Evolutionary conservation across 1,140 invertebrate species (phyloP).

Genomic region (Listronotus oregonensis): DNA sequence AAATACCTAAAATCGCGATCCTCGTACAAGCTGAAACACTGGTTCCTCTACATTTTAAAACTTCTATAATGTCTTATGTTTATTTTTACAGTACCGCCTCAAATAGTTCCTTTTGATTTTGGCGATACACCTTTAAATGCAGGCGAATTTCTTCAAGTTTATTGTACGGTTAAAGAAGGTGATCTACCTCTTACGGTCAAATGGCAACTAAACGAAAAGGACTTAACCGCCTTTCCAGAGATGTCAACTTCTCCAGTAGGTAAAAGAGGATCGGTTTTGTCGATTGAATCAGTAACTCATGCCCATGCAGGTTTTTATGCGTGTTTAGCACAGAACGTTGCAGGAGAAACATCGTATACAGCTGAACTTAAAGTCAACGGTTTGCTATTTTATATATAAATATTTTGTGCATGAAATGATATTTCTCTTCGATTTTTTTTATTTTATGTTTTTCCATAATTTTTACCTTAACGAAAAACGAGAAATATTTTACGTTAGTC

Average conservation of each 20-base stretch:
- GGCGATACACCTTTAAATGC: slow-evolving; percentile 68
- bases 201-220: slow-evolving; percentile 68
- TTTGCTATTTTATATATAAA: slow-evolving; percentile 15
- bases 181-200: slow-evolving; percentile 63
- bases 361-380: slow-evolving; percentile 44
- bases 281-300: slow-evolving; percentile 74
- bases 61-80: no score
- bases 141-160: slow-evolving; percentile 73
- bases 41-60: no score
- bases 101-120: slow-evolving; percentile 70
- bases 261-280: slow-evolving; percentile 57
- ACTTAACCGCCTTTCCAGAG: slow-evolving; percentile 49
- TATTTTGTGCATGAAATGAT: no score
- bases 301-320: slow-evolving; percentile 69
- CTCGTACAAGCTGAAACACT: no score
- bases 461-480: no score
- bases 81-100: slow-evolving; percentile 62
- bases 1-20: no score
- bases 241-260: slow-evolving; percentile 43
- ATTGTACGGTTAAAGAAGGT: slow-evolving; percentile 73
- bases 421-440: no score
- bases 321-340: slow-evolving; percentile 69
- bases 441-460: no score
- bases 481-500: no score
- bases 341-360: slow-evolving; percentile 59